A percentile compares a stretch with the other conserved stretches of the same genome.
Evolutionary conservation across 2,888 invertebrate species (phyloP).

Genomic region (Drosophila mettleri): DNA sequence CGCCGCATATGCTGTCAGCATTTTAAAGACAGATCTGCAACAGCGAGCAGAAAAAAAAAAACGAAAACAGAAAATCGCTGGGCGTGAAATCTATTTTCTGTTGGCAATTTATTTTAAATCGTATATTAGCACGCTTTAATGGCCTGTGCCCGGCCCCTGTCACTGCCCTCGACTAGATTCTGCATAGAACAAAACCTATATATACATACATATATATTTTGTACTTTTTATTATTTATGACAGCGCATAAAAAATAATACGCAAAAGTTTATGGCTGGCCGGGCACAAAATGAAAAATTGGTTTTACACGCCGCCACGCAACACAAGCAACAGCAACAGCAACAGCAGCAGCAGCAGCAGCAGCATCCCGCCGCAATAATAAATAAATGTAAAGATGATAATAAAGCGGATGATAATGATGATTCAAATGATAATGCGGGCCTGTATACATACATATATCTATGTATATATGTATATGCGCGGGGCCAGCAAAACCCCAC

Average conservation of each 20-base stretch:
- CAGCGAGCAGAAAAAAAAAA: not conserved
- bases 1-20: slow-evolving; percentile 32
- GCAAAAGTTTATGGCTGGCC: slow-evolving; percentile 75
- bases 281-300: slow-evolving; percentile 75
- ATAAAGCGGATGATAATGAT: slow-evolving; percentile 34
- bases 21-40: slow-evolving; percentile 1
- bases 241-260: slow-evolving; percentile 73
- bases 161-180: slow-evolving; percentile 27
- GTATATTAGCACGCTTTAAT: slow-evolving; percentile 69
- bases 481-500: slow-evolving; percentile 25
- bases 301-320: slow-evolving; percentile 74
- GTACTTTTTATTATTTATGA: slow-evolving; percentile 65
- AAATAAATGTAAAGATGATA: slow-evolving; percentile 44
- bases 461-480: not conserved
- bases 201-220: too few species aligned
- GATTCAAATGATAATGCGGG: slow-evolving; percentile 32
- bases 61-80: slow-evolving; percentile 25
- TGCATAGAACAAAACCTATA: slow-evolving; percentile 69
- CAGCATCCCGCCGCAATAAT: slow-evolving; percentile 33
- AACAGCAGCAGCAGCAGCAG: slow-evolving; percentile 23
- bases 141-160: slow-evolving; percentile 20
- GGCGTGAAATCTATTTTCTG: slow-evolving; percentile 59
- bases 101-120: slow-evolving; percentile 61
- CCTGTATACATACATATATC: not conserved
- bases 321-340: slow-evolving; percentile 29